Base-by-base conservation (phyloP, 2,113 vertebrate genomes). In the Oncorhynchus keta region DNA sequence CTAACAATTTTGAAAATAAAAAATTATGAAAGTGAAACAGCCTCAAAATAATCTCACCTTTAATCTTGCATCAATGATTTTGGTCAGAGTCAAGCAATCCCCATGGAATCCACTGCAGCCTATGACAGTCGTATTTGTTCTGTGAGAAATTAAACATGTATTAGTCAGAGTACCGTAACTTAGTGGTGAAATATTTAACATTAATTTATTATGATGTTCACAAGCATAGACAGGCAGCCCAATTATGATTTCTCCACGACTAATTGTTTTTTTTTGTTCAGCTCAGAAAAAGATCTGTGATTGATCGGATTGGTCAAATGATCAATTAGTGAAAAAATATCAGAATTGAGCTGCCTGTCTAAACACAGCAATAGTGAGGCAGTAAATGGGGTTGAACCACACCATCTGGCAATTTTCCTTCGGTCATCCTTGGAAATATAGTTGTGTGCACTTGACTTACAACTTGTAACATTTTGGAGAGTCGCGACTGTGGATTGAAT, bases 41-140 rank as follows among this genome's bases (percentile, higher is more conserved):
- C 5, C 12, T 55, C 51, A 55, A 55, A 45, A 64, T 3, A 16
- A 81, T 0, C 83, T 24, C 90, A 99, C 98, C 97, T 99, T 98
- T 89, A 99, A 89, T 85, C 97, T 96, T 66, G 98, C 97, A 89
- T 99, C 97, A 82, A 99, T 96, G 76, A 99, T 97, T 93, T 99
- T 99, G 57, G 97, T 99, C 76, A 99, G 93, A 7, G 97, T 99
- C 81, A 99, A 93, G 81, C 98, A 99, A 80, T 99, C 98, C 0
- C 97, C 98, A 88, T 99, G 98, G 88, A 99, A 99, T 84, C 98
- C 98, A 48, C 93, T 96, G 90, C 97, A 98, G 79, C 97, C 98
- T 79, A 99, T 93, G 81, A 99, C 94, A 0, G 97, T 99, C 78
- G 86, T 94, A 75, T 98, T 95, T 87, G 98, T 98, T 87, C 98